Conservation (phyloP, 2,888 invertebrate genomes). For the Cephonodes hylas region DNA sequence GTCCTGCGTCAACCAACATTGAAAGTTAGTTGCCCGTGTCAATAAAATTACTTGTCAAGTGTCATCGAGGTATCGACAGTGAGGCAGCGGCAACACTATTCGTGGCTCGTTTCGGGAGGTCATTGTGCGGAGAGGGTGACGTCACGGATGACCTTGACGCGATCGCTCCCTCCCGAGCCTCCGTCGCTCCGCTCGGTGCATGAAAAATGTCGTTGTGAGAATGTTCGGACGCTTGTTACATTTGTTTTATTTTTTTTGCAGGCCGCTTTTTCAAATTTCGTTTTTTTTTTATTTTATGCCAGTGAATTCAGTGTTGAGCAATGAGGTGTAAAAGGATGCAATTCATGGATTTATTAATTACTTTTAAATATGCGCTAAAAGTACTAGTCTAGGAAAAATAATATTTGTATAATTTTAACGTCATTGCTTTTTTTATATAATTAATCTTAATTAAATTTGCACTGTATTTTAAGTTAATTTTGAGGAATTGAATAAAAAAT, state of each 20-base stretch:
- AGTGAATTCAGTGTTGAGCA: too few species aligned
- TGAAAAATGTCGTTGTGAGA: conserved; percentile 56
- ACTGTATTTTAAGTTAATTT: too few species aligned
- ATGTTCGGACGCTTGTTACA: conserved; percentile 28
- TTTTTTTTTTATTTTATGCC: not conserved
- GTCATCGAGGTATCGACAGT: conserved; percentile 45
- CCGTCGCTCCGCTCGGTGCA: conserved; percentile 39
- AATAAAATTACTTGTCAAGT: conserved; percentile 51
- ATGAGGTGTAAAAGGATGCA: too few species aligned
- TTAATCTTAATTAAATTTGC: too few species aligned
- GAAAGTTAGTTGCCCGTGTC: conserved; percentile 33
- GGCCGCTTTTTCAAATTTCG: not conserved
- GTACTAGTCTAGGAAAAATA: too few species aligned
- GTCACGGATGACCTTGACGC: conserved; percentile 79
- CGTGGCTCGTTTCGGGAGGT: conserved; percentile 64
- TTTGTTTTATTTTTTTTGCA: conserved; percentile 17
- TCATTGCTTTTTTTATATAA: too few species aligned
- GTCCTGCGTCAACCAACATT: conserved; percentile 27
- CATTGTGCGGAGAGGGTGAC: conserved; percentile 68
- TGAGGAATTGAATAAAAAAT: too few species aligned
- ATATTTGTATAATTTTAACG: too few species aligned
- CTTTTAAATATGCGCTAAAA: too few species aligned
- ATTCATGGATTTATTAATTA: too few species aligned
- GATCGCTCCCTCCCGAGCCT: conserved; percentile 41
- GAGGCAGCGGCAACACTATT: conserved; percentile 41